phyloP scores from a whole-genome alignment of 2,797 vertebrate genomes.

The Sebastes trivittatus region DNA sequence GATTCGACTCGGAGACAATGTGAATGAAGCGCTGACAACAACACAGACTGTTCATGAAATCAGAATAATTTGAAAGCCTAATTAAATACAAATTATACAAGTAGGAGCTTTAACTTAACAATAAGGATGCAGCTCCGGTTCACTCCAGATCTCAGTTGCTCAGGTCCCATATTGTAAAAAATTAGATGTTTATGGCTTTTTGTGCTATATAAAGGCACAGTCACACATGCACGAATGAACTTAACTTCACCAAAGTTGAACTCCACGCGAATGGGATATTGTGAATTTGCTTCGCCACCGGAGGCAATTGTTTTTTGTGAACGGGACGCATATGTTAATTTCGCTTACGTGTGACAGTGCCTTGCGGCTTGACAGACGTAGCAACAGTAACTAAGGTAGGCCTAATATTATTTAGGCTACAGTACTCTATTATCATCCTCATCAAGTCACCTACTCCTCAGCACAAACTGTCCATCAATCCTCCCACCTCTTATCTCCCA shows the following conservation, averaged over 20 bases:
- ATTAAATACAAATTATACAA: neutral
- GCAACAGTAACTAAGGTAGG: neutral
- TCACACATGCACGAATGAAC: too few relatives aligned
- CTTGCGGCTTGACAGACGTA: neutral
- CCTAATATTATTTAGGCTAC: neutral
- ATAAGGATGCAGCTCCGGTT: neutral
- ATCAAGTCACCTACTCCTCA: neutral
- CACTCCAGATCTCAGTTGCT: neutral
- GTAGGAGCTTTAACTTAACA: neutral
- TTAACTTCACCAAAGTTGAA: too few relatives aligned
- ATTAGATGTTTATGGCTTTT: accelerated
- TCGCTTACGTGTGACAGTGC: too few relatives aligned
- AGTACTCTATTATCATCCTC: neutral
- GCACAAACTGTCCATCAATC: neutral
- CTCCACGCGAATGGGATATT: too few relatives aligned
- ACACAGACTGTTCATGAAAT: neutral
- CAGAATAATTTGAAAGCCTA: neutral
- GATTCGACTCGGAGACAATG: neutral
- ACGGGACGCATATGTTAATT: too few relatives aligned
- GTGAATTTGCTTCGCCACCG: too few relatives aligned
- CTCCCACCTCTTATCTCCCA: neutral
- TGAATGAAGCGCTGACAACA: neutral
- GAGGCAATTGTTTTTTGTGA: too few relatives aligned
- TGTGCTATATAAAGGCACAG: too few relatives aligned
- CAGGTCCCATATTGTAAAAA: neutral